Base-by-base conservation (phyloP, 2,113 vertebrate genomes). In the Elachura formosa region DNA sequence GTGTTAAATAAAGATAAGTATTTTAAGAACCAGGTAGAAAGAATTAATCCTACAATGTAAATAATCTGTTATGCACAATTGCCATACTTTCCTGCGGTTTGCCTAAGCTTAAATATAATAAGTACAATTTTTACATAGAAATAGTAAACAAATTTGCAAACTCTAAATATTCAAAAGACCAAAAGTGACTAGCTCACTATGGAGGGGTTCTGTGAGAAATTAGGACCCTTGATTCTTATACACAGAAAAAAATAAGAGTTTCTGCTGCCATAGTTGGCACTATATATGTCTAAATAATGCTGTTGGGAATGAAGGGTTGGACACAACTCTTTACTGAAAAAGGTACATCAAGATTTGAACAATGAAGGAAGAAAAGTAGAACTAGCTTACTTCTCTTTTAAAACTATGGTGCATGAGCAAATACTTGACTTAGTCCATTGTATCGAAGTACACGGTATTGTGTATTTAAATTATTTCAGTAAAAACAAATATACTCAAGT, bases 381-480 rank as follows among this genome's bases (percentile, higher is more conserved):
- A 68, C 22, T 10, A 10, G 23, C 8, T 80, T 40, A 9, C 10
- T 72, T 45, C 64, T 21, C 29, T 43, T 61, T 78, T n/a, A 20
- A 29, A 85, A 56, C 11, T 56, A 36, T 2, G 3, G 12, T 38
- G 24, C 38, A 20, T 22, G 10, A 87, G 12, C 12, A 80, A 80
- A 80, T 31, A 38, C 5, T 23, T 31, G 33, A 2, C 40, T 68
- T 48, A 29, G 9, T 52, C 20, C 2, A 6, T 12, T 8, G 33
- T 0, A 1, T 33, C 26, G 45, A 82, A 55, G 7, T 25, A 49
- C 12, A 20, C 3, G 7, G 52, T 12, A 17, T 14, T 29, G 9
- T 17, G 23, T 31, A 84, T 78, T 78, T 49, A 62, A 64, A 38
- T 33, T 5, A 24, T 58, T 76, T 80, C 48, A 69, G 28, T 85